phyloP scores from a whole-genome alignment of 2,888 invertebrate species.

The Steromphala cineraria region DNA sequence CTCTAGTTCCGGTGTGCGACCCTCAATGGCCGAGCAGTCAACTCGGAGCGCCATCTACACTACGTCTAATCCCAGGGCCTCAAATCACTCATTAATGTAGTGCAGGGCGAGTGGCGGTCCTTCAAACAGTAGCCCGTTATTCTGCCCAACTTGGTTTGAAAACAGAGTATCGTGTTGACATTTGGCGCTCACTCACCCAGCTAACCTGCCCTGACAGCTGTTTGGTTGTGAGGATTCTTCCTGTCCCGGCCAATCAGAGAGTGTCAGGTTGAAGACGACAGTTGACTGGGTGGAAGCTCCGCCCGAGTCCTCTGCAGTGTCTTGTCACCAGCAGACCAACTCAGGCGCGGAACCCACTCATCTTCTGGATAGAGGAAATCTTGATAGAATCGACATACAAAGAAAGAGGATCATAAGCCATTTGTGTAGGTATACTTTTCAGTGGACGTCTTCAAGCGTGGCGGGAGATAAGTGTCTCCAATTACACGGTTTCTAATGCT shows the following conservation, averaged over 20 bases:
- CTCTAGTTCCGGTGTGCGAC: background rate
- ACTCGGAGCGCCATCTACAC: slow-evolving; percentile 11
- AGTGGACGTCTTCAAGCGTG: background rate
- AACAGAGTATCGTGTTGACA: slow-evolving; percentile 16
- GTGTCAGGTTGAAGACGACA: background rate
- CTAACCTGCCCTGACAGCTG: slow-evolving; percentile 11
- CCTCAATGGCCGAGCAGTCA: background rate
- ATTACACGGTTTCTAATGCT: slow-evolving; percentile 12
- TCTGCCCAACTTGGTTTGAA: slow-evolving; percentile 14
- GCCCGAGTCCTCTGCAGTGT: background rate
- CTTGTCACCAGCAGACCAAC: background rate
- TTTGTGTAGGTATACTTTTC: slow-evolving; percentile 16
- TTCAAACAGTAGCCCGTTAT: slow-evolving; percentile 18
- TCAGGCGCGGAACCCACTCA: background rate
- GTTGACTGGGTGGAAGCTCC: background rate
- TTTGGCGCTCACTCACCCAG: slow-evolving; percentile 1
- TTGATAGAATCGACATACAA: slow-evolving; percentile 1
- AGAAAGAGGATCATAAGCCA: background rate
- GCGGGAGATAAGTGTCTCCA: slow-evolving; percentile 13
- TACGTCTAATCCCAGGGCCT: background rate
- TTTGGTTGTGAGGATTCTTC: background rate
- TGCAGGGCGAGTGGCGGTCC: background rate
- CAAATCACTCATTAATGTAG: slow-evolving; percentile 20
- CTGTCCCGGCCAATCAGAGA: slow-evolving; percentile 5
- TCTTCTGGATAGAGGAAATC: background rate